These are phyloP conservation scores for Meandrusa payeni DNA, from an alignment of 2,888 invertebrate species.

Conservation along the genomic window DNA sequence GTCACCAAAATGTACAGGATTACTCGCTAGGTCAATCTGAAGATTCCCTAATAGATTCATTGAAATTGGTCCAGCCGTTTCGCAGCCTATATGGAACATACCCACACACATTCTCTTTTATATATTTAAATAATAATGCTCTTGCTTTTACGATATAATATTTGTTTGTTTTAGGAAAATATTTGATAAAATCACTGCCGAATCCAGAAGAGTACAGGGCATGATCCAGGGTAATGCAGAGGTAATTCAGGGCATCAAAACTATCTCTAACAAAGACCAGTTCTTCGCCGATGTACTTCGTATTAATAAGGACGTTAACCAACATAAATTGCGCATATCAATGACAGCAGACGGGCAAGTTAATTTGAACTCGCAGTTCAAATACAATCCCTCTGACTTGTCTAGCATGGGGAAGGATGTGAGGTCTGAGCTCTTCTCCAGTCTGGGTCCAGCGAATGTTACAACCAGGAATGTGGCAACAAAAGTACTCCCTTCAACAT, in stretches of 20 bases:
- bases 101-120: too few relatives aligned
- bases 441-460: constrained; percentile 52
- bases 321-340: constrained; percentile 70
- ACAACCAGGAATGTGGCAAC: constrained; percentile 51
- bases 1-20: too few relatives aligned
- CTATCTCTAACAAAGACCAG: constrained; percentile 76
- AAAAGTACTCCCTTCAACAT: constrained; percentile 41
- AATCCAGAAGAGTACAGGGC: constrained; percentile 73
- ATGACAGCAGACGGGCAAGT: constrained; percentile 70
- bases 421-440: constrained; percentile 53
- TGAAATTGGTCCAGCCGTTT: too few relatives aligned
- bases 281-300: constrained; percentile 76
- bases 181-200: constrained; percentile 79
- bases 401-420: constrained; percentile 51
- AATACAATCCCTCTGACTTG: constrained; percentile 61
- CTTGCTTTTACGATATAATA: too few relatives aligned
- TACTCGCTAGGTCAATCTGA: too few relatives aligned
- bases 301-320: constrained; percentile 77
- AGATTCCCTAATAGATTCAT: too few relatives aligned
- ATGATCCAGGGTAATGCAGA: constrained; percentile 73
- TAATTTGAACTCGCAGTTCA: constrained; percentile 65
- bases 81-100: too few relatives aligned
- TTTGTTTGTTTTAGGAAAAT: constrained; percentile 67
- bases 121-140: too few relatives aligned
- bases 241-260: constrained; percentile 76